Conservation (phyloP, 2,113 vertebrate species). For the Hippocampus comes region DNA sequence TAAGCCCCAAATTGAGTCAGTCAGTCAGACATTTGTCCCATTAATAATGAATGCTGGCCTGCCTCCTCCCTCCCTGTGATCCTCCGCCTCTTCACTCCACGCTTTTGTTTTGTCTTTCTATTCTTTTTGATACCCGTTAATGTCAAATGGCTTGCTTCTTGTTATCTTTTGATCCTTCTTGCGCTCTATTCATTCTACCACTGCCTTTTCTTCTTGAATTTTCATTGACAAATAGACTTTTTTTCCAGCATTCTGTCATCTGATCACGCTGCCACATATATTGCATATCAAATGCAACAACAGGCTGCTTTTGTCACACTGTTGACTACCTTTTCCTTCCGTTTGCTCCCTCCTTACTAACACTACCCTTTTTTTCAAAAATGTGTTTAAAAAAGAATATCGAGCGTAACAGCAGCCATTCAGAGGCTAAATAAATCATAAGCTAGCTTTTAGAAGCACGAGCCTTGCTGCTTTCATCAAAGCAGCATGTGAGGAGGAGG, state of each 20-base stretch:
- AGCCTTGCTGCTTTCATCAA: background rate
- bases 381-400: background rate
- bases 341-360: background rate
- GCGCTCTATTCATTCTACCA: background rate
- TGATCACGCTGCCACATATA: background rate
- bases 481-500: background rate
- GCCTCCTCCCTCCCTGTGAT: slow-evolving; percentile 50
- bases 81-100: slow-evolving; percentile 51
- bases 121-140: background rate
- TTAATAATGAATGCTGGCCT: slow-evolving; percentile 65
- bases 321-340: background rate
- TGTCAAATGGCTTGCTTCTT: background rate
- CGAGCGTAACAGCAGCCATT: background rate
- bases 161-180: background rate
- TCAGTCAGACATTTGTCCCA: slow-evolving; percentile 70
- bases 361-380: background rate
- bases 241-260: background rate
- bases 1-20: slow-evolving; percentile 66
- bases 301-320: background rate
- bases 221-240: background rate
- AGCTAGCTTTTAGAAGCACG: background rate
- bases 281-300: background rate
- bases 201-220: background rate
- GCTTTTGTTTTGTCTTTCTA: slow-evolving; percentile 11
- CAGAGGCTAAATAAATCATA: background rate